These are phyloP conservation scores for Orthosia gracilis DNA, from an alignment of 2,888 invertebrate species.

Conservation along the genomic window DNA sequence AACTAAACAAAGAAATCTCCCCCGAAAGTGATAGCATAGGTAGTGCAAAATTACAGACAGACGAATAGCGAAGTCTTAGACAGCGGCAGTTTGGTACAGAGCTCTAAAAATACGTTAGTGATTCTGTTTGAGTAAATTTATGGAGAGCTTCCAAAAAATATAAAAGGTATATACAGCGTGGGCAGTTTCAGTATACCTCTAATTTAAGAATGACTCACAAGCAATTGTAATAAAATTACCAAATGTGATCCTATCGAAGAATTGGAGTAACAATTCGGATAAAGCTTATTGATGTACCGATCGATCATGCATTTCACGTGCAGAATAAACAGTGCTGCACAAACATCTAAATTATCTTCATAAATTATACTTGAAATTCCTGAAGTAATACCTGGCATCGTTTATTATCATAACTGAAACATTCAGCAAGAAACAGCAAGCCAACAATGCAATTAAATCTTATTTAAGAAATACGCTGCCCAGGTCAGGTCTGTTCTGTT, in stretches of 20 bases:
- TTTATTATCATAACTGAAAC: constrained; percentile 20
- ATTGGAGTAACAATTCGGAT: constrained; percentile 48
- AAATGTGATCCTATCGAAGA: constrained; percentile 26
- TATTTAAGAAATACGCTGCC: not conserved
- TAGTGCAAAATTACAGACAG: not conserved
- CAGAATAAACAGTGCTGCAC: constrained; percentile 43
- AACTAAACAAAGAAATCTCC: not conserved
- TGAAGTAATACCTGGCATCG: constrained; percentile 35
- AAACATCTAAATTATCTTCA: constrained; percentile 52
- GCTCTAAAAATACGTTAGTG: not conserved
- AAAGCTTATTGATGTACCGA: constrained; percentile 39
- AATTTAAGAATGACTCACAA: constrained; percentile 34
- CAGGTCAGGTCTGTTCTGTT: too few species aligned
- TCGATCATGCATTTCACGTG: constrained; percentile 44
- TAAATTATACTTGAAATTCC: constrained; percentile 61
- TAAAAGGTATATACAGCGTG: not conserved
- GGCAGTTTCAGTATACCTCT: constrained; percentile 19
- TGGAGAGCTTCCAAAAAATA: not conserved
- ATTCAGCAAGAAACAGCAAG: constrained; percentile 12
- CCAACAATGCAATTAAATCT: not conserved
- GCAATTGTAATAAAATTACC: constrained; percentile 35
- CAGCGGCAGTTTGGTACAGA: not conserved
- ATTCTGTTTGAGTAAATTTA: not conserved
- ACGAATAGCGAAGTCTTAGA: not conserved
- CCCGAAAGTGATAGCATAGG: not conserved